Evolutionary conservation across 92 coral and sea anemone genomes (phyloP).

Genomic region (Umimayanthus chanpuru): DNA sequence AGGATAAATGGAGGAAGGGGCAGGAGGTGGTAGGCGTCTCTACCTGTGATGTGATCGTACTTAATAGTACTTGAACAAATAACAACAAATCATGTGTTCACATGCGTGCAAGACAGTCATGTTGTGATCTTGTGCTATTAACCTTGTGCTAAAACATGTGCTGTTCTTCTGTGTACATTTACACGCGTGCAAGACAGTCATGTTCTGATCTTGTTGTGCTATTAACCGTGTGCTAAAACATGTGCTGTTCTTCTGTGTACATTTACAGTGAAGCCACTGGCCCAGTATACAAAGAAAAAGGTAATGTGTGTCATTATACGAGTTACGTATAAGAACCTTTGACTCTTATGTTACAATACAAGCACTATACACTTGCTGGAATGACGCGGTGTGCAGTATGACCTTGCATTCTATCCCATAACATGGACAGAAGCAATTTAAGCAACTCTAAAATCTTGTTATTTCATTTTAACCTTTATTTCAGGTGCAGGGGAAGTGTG

Average conservation of each 20-base stretch:
- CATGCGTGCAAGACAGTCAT: too few relatives aligned
- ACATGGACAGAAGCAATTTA: background rate
- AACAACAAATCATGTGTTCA: background rate
- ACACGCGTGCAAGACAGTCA: background rate
- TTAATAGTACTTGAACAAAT: background rate
- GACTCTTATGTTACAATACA: background rate
- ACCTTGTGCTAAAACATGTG: background rate
- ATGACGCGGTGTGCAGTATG: background rate
- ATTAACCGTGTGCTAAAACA: background rate
- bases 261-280: constrained; percentile 32
- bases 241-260: background rate
- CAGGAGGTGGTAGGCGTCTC: background rate
- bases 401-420: too few relatives aligned
- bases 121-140: background rate
- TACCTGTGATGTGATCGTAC: background rate
- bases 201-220: background rate
- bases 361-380: background rate
- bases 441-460: too few relatives aligned
- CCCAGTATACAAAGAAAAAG: constrained; percentile 44
- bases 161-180: background rate
- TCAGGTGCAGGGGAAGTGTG: too few relatives aligned
- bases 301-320: background rate
- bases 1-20: background rate
- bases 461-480: too few relatives aligned
- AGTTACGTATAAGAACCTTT: background rate